Evolutionary conservation across 35 echinoderm and acorn worm species (phyloP).

Genomic region (Strongylocentrotus purpuratus): DNA sequence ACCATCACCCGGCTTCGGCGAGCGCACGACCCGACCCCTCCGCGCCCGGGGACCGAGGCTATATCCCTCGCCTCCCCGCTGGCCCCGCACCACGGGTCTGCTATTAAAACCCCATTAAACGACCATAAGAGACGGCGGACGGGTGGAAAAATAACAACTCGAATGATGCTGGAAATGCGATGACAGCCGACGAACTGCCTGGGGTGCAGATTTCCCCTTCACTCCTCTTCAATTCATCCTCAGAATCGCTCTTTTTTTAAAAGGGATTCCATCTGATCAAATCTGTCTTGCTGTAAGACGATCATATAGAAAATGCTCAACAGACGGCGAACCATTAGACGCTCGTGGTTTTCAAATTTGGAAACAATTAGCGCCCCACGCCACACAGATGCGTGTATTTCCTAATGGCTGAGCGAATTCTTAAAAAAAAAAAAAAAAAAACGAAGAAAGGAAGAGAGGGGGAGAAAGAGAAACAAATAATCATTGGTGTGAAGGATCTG

Average conservation of each 20-base stretch:
- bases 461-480: background rate
- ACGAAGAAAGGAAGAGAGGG: background rate
- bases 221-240: background rate
- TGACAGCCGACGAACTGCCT: constrained; percentile 50
- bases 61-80: constrained; percentile 16
- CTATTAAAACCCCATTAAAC: constrained; percentile 58
- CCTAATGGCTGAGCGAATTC: background rate
- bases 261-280: constrained; percentile 10
- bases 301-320: constrained; percentile 27
- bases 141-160: constrained; percentile 52
- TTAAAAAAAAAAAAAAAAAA: background rate
- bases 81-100: constrained; percentile 25
- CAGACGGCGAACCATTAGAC: constrained; percentile 35
- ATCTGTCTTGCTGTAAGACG: background rate
- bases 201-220: constrained; percentile 18
- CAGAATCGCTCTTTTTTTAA: background rate
- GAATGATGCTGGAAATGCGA: constrained; percentile 25
- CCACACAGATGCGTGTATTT: constrained; percentile 1
- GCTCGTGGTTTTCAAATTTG: constrained; percentile 54
- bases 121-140: constrained; percentile 14
- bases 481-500: background rate
- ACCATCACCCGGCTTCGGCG: background rate
- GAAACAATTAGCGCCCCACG: constrained; percentile 44
- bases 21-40: background rate
- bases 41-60: constrained; percentile 36